Evolutionary conservation across 1,140 invertebrate species (phyloP).

Genomic region (Penaeus chinensis): DNA sequence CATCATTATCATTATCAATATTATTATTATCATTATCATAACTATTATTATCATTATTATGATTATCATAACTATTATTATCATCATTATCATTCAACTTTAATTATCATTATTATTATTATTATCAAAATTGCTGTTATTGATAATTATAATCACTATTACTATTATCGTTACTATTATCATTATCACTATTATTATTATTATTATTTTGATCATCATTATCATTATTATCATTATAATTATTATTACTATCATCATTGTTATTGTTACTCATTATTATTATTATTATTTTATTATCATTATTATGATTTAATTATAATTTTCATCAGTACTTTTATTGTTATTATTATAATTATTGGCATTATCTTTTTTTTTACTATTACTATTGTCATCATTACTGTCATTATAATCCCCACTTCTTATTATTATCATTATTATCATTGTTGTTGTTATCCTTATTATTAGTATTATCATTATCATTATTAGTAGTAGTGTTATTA

Average conservation of each 20-base stretch:
- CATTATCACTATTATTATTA: background rate
- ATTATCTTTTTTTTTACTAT: too few species aligned
- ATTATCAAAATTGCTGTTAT: background rate
- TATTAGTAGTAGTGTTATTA: background rate
- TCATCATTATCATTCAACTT: background rate
- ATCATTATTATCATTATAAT: background rate
- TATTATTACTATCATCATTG: background rate
- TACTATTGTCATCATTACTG: background rate
- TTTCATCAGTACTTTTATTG: background rate
- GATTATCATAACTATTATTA: background rate
- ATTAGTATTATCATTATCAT: background rate
- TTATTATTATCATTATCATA: too few species aligned
- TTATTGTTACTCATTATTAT: background rate
- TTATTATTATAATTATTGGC: background rate
- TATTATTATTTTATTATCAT: background rate
- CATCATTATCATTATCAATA: too few species aligned
- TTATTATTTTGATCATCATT: background rate
- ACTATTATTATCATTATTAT: too few species aligned
- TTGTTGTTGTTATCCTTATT: background rate
- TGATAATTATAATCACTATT: background rate
- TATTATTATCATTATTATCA: background rate
- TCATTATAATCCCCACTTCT: background rate
- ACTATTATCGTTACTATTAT: background rate
- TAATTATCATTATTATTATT: background rate
- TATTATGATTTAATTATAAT: background rate